Base-by-base conservation (phyloP, 1,140 invertebrate species). In the Dinoponera quadriceps region DNA sequence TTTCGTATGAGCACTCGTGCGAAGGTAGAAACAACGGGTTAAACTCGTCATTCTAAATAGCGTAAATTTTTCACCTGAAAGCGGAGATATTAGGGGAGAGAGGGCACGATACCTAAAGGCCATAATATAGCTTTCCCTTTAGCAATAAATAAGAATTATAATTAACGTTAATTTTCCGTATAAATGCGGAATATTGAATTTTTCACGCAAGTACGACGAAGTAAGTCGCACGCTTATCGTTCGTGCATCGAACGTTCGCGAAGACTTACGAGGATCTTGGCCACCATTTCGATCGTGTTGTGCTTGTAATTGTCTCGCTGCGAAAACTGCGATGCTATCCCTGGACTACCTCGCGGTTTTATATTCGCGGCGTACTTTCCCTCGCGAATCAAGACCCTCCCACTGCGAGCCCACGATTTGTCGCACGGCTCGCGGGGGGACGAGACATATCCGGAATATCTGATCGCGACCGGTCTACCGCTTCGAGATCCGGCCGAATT, bases 251-350 rank as follows among this genome's bases (percentile, higher is more conserved):
- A 68, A 55, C 55, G n/a, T 54, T 66, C 4, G 0, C 0, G 14
- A 48, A 20, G 44, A 80, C 75, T 80, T 57, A 80, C 75, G 9
- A 80, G 29, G 51, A 80, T 49, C 57, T 71, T 80, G 22, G 33
- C 29, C 65, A 80, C 57, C 75, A 80, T 80, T 71, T 71, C 57
- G 49, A 44, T n/a, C 29, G 55, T 27, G 44, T 33, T 27, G 66
- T 63, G 59, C 44, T n/a, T n/a, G 48, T 72, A 49, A 73, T 84
- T 55, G 83, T 82, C 48, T 69, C 75, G 65, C 75, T 80, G 51
- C 51, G 65, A 71, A 57, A 57, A 69, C 75, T 80, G 75, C 33
- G 75, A 80, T 59, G 33, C 18, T 80, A 57, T 71, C 59, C n/a
- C 62, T 54, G 60, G 60, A 71, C 71, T 71, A 57, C 60, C 33